These are phyloP conservation scores for Dryobotodes eremita DNA, from an alignment of 2,888 invertebrate genomes.

Conservation along the genomic window DNA sequence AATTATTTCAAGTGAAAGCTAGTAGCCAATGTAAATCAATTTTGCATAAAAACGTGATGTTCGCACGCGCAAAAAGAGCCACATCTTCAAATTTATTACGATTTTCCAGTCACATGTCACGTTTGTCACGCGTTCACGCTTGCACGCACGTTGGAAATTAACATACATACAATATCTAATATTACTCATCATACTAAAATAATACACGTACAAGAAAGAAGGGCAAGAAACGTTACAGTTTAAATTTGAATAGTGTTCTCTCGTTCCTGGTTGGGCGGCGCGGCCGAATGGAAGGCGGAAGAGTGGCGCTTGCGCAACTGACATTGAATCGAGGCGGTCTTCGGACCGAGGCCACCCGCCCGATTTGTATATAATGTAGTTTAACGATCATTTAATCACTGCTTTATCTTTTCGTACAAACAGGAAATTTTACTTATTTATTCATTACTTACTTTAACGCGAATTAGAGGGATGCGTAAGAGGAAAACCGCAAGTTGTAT, in stretches of 20 bases:
- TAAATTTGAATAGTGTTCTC: slow-evolving; percentile 79
- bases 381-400: slow-evolving; percentile 80
- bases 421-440: slow-evolving; percentile 71
- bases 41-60: slow-evolving; percentile 60
- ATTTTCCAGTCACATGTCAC: slow-evolving; percentile 49
- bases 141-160: slow-evolving; percentile 53
- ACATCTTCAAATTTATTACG: slow-evolving; percentile 48
- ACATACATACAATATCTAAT: slow-evolving; percentile 10
- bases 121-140: slow-evolving; percentile 45
- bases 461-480: slow-evolving; percentile 66
- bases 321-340: slow-evolving; percentile 87
- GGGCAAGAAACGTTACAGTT: slow-evolving; percentile 79
- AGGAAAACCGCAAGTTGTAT: slow-evolving; percentile 76
- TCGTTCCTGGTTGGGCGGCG: slow-evolving; percentile 83
- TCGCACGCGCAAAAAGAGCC: slow-evolving; percentile 33
- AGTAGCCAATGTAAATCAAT: slow-evolving; percentile 18
- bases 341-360: slow-evolving; percentile 86
- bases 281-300: slow-evolving; percentile 84
- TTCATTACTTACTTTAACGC: slow-evolving; percentile 45
- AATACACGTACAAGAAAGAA: slow-evolving; percentile 35
- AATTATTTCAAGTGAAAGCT: slow-evolving; percentile 11
- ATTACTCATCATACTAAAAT: slow-evolving; percentile 56
- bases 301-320: slow-evolving; percentile 89
- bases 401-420: slow-evolving; percentile 62
- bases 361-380: slow-evolving; percentile 79